Evolutionary conservation across 2,113 vertebrate species (phyloP).

Genomic region (Struthio camelus): DNA sequence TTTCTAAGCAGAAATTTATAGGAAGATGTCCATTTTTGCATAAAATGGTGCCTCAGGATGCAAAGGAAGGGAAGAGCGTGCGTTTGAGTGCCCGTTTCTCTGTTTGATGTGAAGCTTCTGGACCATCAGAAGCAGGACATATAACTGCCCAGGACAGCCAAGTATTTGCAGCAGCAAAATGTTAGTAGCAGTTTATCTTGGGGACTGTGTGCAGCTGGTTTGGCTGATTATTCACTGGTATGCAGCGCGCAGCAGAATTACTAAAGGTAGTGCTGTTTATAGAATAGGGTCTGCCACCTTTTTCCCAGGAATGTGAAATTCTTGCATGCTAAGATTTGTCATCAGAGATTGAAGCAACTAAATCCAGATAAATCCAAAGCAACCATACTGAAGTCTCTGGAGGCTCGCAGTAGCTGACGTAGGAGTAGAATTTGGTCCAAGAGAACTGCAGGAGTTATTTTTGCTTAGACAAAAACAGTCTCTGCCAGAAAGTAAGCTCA

Average conservation of each 20-base stretch:
- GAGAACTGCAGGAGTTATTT: background rate
- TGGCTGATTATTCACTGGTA: background rate
- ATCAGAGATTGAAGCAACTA: background rate
- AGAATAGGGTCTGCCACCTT: background rate
- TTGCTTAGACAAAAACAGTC: background rate
- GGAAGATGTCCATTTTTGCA: rapidly evolving
- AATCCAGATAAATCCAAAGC: background rate
- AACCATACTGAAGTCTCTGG: background rate
- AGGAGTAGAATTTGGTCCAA: background rate
- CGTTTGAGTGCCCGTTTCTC: background rate
- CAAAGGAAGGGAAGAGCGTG: background rate
- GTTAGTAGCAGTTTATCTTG: background rate
- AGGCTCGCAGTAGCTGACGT: background rate
- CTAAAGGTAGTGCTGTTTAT: background rate
- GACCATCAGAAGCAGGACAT: background rate
- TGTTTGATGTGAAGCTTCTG: background rate
- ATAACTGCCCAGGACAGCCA: background rate
- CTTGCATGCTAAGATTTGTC: background rate
- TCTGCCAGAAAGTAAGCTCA: background rate
- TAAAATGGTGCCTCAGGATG: background rate
- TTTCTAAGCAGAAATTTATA: background rate
- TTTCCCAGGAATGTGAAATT: background rate
- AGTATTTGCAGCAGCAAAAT: background rate
- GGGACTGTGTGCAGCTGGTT: background rate
- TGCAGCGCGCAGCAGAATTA: background rate